Evolutionary conservation across 1,140 invertebrate genomes (phyloP), one percentile per base, ranked within the genome.

Genomic region (Hyles vespertilio): DNA sequence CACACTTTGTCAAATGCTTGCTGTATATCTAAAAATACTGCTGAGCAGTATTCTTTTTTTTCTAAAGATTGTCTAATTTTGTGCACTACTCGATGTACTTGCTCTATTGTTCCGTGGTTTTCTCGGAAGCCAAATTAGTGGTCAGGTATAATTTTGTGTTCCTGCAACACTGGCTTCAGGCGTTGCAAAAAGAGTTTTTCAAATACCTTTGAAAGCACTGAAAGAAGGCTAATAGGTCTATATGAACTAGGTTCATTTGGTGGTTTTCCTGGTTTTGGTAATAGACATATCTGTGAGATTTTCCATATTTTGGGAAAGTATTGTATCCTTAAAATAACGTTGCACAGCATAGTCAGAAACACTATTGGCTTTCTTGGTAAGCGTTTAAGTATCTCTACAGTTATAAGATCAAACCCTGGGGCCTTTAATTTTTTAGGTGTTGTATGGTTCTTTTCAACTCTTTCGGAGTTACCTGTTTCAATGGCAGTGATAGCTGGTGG

Each of bases 121-220:
- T 66, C 52, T 9, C 73, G 59, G 48, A 87, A 86, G 0, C 70
- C 71, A 65, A 79, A 81, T 64, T 83, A 67, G 6, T 81, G 62
- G 45, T 68, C 22, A 6, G 70, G 71, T 4, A 75, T 70, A 9
- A 59, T 36, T 7, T 44, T 44, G 1, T 52, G 32, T n/a, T 58
- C 36, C 4, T 54, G 6, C 2, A 65, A 5, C 34, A 51, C n/a
- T 7, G 51, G 12, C 9, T 46, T 5, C 1, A 63, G 10, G 32
- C 58, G 22, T 6, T 5, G 3, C 4, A 63, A 10, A 0, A 63
- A 6, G 2, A 63, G 0, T 43, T 56, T 61, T 34, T 69, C 59
- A 40, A 63, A 65, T 0, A 67, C 10, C 32, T 70, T 70, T 0
- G 66, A 67, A 8, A 65, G 12, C 8, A 53, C 45, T 0, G 63